A percentile compares a stretch with the other conserved stretches of the same genome.
phyloP scores from a whole-genome alignment of 64 coral and sea anemone species.

The Anthopleura sola region DNA sequence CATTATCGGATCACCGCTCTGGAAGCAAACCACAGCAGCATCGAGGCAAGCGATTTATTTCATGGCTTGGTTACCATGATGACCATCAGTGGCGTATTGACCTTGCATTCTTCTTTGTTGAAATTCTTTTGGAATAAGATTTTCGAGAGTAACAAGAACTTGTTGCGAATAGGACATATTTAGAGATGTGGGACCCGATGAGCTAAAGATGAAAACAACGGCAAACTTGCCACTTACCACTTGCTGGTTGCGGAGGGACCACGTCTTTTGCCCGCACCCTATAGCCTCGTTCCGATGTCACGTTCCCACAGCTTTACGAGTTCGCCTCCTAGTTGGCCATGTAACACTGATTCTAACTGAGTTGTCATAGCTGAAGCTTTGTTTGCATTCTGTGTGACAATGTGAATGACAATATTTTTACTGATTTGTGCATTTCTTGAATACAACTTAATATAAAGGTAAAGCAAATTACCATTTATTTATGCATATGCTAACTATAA shows the following conservation, averaged over 20 bases:
- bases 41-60: neutral
- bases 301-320: neutral
- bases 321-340: neutral
- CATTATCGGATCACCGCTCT: neutral
- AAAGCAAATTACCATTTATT: no score
- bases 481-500: no score
- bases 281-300: no score
- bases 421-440: no score
- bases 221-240: neutral
- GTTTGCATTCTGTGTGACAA: no score
- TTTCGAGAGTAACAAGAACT: neutral
- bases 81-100: neutral
- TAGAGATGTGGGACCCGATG: neutral
- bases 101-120: neutral
- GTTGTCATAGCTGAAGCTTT: no score
- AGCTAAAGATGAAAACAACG: neutral
- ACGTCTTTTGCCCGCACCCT: no score
- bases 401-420: no score
- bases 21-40: neutral
- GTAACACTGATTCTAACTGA: no score
- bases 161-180: slow-evolving; percentile 1
- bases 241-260: no score
- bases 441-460: no score
- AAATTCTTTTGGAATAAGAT: slow-evolving; percentile 5
- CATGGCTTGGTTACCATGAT: neutral